Base-by-base conservation (phyloP, 2,888 invertebrate genomes). In the Synergus japonicus region DNA sequence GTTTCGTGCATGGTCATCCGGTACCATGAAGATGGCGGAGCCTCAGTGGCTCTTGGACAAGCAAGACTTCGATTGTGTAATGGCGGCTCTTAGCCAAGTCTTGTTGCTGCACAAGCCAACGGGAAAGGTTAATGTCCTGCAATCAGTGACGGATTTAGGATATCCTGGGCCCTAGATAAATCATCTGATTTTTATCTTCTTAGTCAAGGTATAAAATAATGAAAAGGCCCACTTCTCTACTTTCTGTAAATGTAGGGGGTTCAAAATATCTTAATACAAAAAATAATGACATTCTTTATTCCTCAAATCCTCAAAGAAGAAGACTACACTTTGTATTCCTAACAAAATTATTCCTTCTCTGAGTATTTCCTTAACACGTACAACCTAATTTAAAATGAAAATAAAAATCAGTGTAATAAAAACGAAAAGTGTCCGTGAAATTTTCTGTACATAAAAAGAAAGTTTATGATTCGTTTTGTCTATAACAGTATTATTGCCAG, bases 41-140 rank as follows among this genome's bases (percentile, higher is more conserved):
- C 4, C 15, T 18, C 77, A 83, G 84, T 83, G 80, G 82, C 83
- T 79, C 85, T 85, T 84, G 82, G 84, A 85, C 83, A 82, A 83
- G 84, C 81, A 83, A 81, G 82, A 83, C 49, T 73, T 83, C 87
- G 91, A 90, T 91, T 91, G 91, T 91, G 91, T 91, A 91, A 91
- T 91, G 91, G 91, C 90, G 89, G 88, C 87, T 83, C 76, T 73
- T 37, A 73, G 69, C 49, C 69, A 73, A 22, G 69, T 73, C 49
- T 54, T 73, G 69, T 29, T 46, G 29, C 49, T 44, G 44, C 66
- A 67, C 44, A 43, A 67, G 43, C 22, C 66, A 67, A 41, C 46
- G 29, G 7, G 69, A 73, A 49, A 73, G 69, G 69, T 73, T 54
- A 73, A 73, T 29, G 69, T 73, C 69, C 69, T 73, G 69, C n/a